Conservation (phyloP, 2,113 vertebrate species). For the Todiramphus chloris region DNA sequence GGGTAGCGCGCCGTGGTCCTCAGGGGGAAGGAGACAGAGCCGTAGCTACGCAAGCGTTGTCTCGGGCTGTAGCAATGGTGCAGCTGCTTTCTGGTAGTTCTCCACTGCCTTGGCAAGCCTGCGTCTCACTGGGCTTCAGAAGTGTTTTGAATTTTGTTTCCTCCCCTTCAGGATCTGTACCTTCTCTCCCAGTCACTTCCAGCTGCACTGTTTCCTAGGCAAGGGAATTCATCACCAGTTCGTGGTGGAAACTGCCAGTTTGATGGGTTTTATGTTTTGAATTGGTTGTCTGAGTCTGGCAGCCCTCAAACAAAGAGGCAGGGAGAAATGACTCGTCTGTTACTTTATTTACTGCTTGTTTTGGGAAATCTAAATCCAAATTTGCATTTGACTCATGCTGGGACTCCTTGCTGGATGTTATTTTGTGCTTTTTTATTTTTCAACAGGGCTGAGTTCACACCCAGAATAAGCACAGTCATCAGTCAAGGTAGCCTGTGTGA, state of each 20-base stretch:
- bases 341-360: conserved; percentile 38
- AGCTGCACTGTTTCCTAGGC: neutral
- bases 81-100: neutral
- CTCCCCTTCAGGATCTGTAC: neutral
- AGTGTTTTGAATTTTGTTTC: neutral
- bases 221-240: conserved; percentile 11
- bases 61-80: neutral
- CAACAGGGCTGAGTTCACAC: neutral
- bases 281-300: conserved; percentile 45
- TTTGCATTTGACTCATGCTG: conserved; percentile 32
- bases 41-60: neutral
- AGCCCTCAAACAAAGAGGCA: conserved; percentile 29
- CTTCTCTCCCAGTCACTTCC: neutral
- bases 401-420: neutral
- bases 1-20: neutral
- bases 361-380: conserved; percentile 5
- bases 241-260: neutral
- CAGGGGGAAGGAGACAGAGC: neutral
- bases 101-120: neutral
- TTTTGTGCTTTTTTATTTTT: neutral
- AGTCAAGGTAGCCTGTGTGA: neutral
- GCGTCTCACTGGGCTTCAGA: neutral
- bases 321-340: conserved; percentile 61
- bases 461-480: neutral
- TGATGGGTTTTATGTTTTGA: neutral